Base-by-base conservation (phyloP, 2,113 vertebrate species). In the Brachypodius melanocephalos region DNA sequence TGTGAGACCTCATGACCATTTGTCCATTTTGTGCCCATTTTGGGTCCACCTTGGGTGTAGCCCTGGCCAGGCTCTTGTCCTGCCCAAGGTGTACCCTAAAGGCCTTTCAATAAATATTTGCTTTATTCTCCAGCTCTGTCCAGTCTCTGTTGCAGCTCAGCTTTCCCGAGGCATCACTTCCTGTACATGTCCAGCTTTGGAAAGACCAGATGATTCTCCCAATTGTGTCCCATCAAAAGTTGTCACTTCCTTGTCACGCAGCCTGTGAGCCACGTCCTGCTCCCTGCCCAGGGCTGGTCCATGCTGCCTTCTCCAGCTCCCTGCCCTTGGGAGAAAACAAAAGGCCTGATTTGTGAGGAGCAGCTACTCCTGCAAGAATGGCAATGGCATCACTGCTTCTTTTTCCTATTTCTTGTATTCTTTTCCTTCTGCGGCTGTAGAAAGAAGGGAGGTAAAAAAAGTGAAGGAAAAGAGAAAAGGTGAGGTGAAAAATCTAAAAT, bases 371-470 rank as follows among this genome's bases (percentile, higher is more conserved):
- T 42, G 42, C 40, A 18, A 74, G 29, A 63, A 58, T 4, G 21
- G 48, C 52, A 51, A n/a, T 0, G 1, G 7, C 48, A 51, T 58
- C 34, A 17, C 18, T 10, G 10, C 22, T 83, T 22, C 9, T 8
- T 54, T 59, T 52, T 49, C 17, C 5, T 49, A 6, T 62, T 51
- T 29, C 19, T 65, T 57, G 4, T 24, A 2, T 61, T 82, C 0
- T 42, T 43, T 51, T 82, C 7, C 12, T 69, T 73, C n/a, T 49
- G 0, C 20, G 18, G 6, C 3, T 68, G 17, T 10, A 54, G 43
- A 62, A 55, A 65, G 31, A 74, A 65, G 3, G 4, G 0, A 5
- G 9, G 0, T 0, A 0, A 0, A 1, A 13, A 8, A 69, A 59
- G 26, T 5, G 7, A 38, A 68, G 17, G 19, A 28, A 55, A 45